A percentile compares a stretch with the other conserved stretches of the same genome.
Evolutionary conservation across 2,888 invertebrate species (phyloP).

Genomic region (Hypsopygia costalis): DNA sequence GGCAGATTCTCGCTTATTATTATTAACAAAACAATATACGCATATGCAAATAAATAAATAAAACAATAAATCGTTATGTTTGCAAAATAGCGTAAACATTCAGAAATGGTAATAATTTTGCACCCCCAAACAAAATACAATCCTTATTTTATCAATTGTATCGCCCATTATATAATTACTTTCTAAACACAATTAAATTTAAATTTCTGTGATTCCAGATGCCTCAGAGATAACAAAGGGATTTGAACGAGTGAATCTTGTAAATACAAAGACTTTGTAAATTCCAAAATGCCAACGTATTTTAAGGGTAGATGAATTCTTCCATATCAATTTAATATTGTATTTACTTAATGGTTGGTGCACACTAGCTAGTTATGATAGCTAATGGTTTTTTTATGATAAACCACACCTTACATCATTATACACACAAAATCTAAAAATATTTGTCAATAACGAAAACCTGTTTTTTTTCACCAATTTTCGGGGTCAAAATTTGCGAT

Average conservation of each 20-base stretch:
- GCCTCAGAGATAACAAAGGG: constrained; percentile 65
- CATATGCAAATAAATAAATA: too few species aligned
- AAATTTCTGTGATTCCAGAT: constrained; percentile 47
- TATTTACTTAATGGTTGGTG: background rate
- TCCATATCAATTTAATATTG: constrained; percentile 48
- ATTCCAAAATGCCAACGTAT: constrained; percentile 30
- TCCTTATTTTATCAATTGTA: background rate
- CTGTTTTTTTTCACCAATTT: too few species aligned
- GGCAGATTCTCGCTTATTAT: too few species aligned
- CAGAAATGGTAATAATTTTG: background rate
- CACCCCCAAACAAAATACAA: background rate
- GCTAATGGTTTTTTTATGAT: too few species aligned
- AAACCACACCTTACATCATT: too few species aligned
- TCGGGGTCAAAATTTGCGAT: too few species aligned
- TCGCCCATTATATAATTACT: constrained; percentile 2
- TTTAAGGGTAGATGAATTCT: constrained; percentile 40
- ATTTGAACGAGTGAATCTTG: constrained; percentile 18
- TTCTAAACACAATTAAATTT: constrained; percentile 12
- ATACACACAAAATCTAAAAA: too few species aligned
- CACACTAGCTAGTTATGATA: background rate
- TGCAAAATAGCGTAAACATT: background rate
- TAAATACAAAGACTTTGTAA: constrained; percentile 40
- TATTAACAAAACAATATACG: too few species aligned
- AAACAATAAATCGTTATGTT: too few species aligned
- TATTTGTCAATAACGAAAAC: too few species aligned